phyloP scores from a whole-genome alignment of 1,140 invertebrate species.

The Drosophila bifasciata region DNA sequence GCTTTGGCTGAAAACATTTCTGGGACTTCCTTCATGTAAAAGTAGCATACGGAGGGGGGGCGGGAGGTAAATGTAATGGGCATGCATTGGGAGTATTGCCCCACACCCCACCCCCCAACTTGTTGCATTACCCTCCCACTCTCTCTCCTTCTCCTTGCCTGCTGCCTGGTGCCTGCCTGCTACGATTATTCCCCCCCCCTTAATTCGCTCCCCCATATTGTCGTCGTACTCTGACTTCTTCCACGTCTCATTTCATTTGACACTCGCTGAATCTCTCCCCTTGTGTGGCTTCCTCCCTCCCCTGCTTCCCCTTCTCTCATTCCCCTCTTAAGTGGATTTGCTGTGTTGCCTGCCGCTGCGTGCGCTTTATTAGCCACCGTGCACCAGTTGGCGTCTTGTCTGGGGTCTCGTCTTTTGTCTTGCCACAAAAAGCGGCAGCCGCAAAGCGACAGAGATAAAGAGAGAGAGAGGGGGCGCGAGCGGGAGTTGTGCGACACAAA shows the following conservation, averaged over 20 bases:
- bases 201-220: too few relatives aligned
- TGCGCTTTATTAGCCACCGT: slow-evolving; percentile 62
- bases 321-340: slow-evolving; percentile 60
- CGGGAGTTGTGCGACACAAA: background rate
- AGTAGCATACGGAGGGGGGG: too few relatives aligned
- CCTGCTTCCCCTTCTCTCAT: background rate
- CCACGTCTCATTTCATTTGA: slow-evolving; percentile 50
- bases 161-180: slow-evolving; percentile 10
- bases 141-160: background rate
- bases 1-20: background rate
- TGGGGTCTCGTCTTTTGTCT: slow-evolving; percentile 42
- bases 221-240: background rate
- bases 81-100: background rate
- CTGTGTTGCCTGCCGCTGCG: slow-evolving; percentile 42
- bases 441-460: background rate
- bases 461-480: background rate
- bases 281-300: slow-evolving; percentile 32
- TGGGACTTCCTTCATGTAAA: background rate
- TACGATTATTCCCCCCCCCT: too few relatives aligned
- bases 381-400: slow-evolving; percentile 52
- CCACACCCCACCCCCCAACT: slow-evolving; percentile 1
- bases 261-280: slow-evolving; percentile 40
- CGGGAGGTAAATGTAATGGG: slow-evolving; percentile 8
- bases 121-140: background rate
- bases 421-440: slow-evolving; percentile 37